Evolutionary conservation across 2,888 invertebrate species (phyloP).

Genomic region (Endotricha flammealis): DNA sequence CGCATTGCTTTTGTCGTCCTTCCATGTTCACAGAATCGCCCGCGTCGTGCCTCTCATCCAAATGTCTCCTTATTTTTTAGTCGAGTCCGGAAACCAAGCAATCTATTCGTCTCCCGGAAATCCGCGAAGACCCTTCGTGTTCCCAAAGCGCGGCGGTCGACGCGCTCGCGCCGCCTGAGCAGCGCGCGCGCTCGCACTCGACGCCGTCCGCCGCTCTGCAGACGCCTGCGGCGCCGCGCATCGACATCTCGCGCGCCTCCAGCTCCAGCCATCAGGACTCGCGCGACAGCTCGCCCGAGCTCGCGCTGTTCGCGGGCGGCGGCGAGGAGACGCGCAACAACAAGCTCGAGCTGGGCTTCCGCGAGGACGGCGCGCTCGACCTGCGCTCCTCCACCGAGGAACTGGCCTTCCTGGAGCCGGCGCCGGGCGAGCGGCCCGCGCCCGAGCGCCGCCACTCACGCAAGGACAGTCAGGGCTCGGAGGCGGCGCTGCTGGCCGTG

Average conservation of each 20-base stretch:
- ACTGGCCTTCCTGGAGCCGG: conserved; percentile 86
- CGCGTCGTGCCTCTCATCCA: not conserved
- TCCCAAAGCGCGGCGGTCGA: conserved; percentile 34
- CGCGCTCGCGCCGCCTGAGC: conserved; percentile 45
- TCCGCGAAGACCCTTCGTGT: conserved; percentile 67
- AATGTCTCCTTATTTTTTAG: conserved; percentile 41
- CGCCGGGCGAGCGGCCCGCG: conserved; percentile 37
- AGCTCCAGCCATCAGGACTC: conserved; percentile 93
- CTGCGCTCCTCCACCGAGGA: conserved; percentile 93
- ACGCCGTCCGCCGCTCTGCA: conserved; percentile 57
- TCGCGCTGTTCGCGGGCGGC: conserved; percentile 84
- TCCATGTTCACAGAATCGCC: not conserved
- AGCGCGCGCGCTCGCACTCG: conserved; percentile 62
- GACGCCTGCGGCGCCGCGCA: conserved; percentile 88
- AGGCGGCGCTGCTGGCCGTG: conserved; percentile 85
- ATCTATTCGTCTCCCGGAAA: conserved; percentile 75
- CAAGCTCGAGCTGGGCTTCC: conserved; percentile 76
- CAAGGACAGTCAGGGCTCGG: conserved; percentile 86
- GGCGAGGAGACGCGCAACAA: conserved; percentile 35
- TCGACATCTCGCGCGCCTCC: conserved; percentile 93
- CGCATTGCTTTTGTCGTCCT: not conserved
- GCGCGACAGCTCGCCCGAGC: conserved; percentile 89
- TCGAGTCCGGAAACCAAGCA: conserved; percentile 79
- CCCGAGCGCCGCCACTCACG: conserved; percentile 74
- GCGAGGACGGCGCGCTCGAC: conserved; percentile 90